Conservation (phyloP, 2,113 vertebrate species). For the Elephas maximus region DNA sequence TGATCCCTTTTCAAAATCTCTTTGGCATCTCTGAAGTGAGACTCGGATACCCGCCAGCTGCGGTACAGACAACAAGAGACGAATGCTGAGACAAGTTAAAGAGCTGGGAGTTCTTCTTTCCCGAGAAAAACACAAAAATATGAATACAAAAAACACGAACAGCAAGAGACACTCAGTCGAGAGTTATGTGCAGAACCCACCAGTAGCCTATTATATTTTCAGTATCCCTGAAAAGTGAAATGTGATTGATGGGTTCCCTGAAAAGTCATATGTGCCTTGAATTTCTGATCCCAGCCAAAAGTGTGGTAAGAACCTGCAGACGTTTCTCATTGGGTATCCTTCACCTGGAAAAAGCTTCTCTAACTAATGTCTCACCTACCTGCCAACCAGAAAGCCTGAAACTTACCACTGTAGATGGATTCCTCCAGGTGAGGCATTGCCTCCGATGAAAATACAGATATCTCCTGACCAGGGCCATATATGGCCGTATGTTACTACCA, state of each 20-base stretch:
- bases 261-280: background rate
- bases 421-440: background rate
- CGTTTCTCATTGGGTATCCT: background rate
- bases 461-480: background rate
- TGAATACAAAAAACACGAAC: background rate
- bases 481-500: background rate
- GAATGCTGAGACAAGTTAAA: background rate
- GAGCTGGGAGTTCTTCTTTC: background rate
- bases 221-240: background rate
- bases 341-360: background rate
- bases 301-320: background rate
- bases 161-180: background rate
- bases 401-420: background rate
- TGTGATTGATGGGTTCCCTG: background rate
- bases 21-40: background rate
- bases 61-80: background rate
- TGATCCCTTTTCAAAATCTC: background rate
- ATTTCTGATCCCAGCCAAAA: background rate
- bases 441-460: background rate
- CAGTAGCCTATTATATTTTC: background rate
- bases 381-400: background rate
- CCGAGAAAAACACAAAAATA: conserved; percentile 21
- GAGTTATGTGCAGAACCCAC: background rate
- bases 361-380: background rate
- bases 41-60: background rate